Percentiles rank a stretch among this genome's conserved stretches.
These are phyloP conservation scores for Atherinomorus stipes DNA, from an alignment of 2,113 vertebrate species.

Conservation along the genomic window DNA sequence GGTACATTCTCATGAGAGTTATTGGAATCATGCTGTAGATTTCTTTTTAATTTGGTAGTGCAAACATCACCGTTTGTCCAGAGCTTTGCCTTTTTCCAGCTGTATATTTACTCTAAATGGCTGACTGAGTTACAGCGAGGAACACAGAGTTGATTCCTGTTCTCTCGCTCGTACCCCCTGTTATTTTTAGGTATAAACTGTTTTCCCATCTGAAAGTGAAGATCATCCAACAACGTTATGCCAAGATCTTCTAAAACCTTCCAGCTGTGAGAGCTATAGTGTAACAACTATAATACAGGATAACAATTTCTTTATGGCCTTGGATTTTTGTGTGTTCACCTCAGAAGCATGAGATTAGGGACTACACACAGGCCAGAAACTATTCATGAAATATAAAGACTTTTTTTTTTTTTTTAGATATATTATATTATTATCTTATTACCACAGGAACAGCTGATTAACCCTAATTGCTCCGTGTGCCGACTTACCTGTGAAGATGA, in stretches of 20 bases:
- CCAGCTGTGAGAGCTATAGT: conserved; percentile 60
- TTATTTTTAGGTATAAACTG: conserved; percentile 71
- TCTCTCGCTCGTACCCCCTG: conserved; percentile 32
- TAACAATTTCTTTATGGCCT: conserved; percentile 44
- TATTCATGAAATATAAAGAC: not conserved
- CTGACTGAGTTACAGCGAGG: conserved; percentile 68
- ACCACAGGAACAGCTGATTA: not conserved
- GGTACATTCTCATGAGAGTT: conserved; percentile 35
- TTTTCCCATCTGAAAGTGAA: conserved; percentile 65
- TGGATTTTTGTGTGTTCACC: conserved; percentile 53
- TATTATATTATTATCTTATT: not conserved
- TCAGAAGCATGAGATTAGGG: conserved; percentile 9
- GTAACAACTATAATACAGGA: conserved; percentile 45
- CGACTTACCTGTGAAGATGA: not conserved
- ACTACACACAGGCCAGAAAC: not conserved
- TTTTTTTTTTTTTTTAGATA: not conserved
- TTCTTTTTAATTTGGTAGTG: conserved; percentile 72
- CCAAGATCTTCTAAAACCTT: conserved; percentile 62
- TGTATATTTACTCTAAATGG: conserved; percentile 75
- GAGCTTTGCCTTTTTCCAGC: conserved; percentile 59
- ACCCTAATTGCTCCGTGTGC: not conserved
- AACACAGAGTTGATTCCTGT: conserved; percentile 49
- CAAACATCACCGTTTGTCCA: conserved; percentile 68
- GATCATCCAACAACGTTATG: conserved; percentile 37
- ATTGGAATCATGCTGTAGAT: conserved; percentile 48